Evolutionary conservation across 2,888 invertebrate genomes (phyloP), one percentile per base, ranked within the genome.

Genomic region (Acleris emargana): DNA sequence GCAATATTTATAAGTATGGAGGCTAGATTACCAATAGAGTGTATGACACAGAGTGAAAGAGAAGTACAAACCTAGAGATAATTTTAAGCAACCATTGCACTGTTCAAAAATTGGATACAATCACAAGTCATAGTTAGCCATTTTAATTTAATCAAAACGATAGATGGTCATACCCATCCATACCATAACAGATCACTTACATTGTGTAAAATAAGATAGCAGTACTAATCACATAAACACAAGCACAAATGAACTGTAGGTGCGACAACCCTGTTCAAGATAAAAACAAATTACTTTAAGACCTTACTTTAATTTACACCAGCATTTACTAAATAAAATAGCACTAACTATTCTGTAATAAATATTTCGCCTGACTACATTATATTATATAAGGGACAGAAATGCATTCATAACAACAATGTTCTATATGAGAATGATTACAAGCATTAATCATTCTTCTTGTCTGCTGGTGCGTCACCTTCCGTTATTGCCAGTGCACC

Each of bases 361-460:
- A 59, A 64, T 59, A 59, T 64, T 60, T 59, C 43, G 43, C 20
- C 54, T 20, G 17, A 57, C 18, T 38, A 38, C 38, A 38, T 57
- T 66, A 57, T 25, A 38, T 66, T 66, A 66, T 25, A 57, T 51
- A 61, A 55, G 60, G 55, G 61, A 61, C 61, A 60, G 51, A 60
- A 43, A 66, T 51, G 55, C 61, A 61, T 38, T 51, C 32, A 55
- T 61, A 32, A 60, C 55, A 66, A 66, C 60, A 64, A 61, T 61
- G 32, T 43, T 59, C 28, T 25, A 28, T 17, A 11, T 25, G 18
- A 17, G 22, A 45, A 45, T 45, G 51, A 55, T 25, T 49, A 45
- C 38, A 43, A 43, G 32, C 49, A 71, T 80, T 89, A 92, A 81
- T 92, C 91, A 82, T 91, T 91, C 72, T 92, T 92, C 76, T 92